These are phyloP conservation scores for Microctenopoma steveboyesi DNA, from an alignment of 2,797 vertebrate species.

Conservation along the genomic window DNA sequence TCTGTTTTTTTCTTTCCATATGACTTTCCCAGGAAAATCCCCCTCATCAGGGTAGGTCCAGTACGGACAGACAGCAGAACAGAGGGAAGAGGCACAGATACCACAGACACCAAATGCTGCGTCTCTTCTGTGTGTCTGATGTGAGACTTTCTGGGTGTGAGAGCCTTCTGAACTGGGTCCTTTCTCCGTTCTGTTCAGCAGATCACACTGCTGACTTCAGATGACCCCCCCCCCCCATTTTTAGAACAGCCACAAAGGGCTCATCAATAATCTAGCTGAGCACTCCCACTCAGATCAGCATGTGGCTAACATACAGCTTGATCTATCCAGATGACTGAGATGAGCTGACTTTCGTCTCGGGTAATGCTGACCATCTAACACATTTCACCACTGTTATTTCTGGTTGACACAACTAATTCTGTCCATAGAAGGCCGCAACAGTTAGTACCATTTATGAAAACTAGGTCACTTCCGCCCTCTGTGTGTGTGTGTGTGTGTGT, in stretches of 20 bases:
- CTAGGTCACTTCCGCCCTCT: slow-evolving; percentile 81
- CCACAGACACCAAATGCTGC: slow-evolving; percentile 44
- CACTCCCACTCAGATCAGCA: slow-evolving; percentile 31
- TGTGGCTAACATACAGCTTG: slow-evolving; percentile 40
- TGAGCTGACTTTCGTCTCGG: slow-evolving; percentile 38
- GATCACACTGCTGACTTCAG: slow-evolving; percentile 37
- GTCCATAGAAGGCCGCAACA: slow-evolving; percentile 69
- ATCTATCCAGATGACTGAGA: slow-evolving; percentile 24
- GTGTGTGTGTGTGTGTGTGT: slow-evolving; percentile 32
- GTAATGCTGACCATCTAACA: slow-evolving; percentile 42
- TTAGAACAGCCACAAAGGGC: slow-evolving; percentile 9
- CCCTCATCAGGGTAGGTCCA: slow-evolving; percentile 74
- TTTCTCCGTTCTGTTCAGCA: slow-evolving; percentile 18
- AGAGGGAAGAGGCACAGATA: slow-evolving; percentile 58
- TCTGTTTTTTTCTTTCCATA: slow-evolving; percentile 75
- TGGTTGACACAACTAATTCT: slow-evolving; percentile 65
- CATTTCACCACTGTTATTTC: slow-evolving; percentile 30
- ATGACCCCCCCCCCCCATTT: slow-evolving; percentile 17
- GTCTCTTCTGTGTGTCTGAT: slow-evolving; percentile 30
- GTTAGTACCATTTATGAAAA: slow-evolving; percentile 82
- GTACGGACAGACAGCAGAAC: slow-evolving; percentile 76
- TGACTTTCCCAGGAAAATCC: slow-evolving; percentile 84
- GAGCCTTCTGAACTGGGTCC: slow-evolving; percentile 18
- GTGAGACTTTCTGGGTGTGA: slow-evolving; percentile 44
- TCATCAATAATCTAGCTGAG: slow-evolving; percentile 2